phyloP scores from a whole-genome alignment of 2,113 vertebrate species.

The Corythornis madagascariensis region DNA sequence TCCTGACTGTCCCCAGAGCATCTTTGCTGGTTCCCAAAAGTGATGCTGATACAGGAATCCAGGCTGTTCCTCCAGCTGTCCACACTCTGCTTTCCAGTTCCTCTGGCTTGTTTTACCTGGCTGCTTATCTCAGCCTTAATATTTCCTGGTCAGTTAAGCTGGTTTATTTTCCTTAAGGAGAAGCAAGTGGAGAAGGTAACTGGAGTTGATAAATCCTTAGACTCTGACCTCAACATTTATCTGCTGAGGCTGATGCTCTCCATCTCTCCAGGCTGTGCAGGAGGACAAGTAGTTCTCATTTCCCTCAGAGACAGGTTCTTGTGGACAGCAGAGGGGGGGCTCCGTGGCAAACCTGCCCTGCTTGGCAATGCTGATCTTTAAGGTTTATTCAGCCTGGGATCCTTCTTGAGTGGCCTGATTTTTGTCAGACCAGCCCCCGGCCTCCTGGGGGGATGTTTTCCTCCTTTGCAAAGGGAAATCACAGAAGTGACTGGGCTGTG shows the following conservation, averaged over 20 bases:
- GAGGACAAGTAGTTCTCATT: background rate
- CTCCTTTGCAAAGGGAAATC: background rate
- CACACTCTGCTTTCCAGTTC: background rate
- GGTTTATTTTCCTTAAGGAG: conserved; percentile 3
- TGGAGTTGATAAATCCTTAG: background rate
- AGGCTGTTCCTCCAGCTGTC: background rate
- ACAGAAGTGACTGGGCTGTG: background rate
- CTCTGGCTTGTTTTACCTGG: background rate
- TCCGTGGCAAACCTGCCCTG: background rate
- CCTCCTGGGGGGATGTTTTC: background rate
- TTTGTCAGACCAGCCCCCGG: background rate
- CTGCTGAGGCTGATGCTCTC: background rate
- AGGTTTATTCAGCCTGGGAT: background rate
- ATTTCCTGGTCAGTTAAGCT: background rate
- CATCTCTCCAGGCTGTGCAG: background rate
- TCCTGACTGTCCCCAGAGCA: background rate
- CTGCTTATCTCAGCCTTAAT: background rate
- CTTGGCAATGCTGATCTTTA: background rate
- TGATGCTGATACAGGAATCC: background rate
- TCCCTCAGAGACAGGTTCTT: background rate
- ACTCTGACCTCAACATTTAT: background rate
- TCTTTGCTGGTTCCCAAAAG: no score
- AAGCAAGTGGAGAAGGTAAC: background rate
- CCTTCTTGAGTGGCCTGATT: background rate
- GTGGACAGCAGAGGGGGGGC: background rate